phyloP scores from a whole-genome alignment of 1,140 invertebrate species.

The silkworm (Bombyx mori) region ASM3026992v2 NC_085124.1:7617501-7618000 shows the following conservation, averaged over 20 bases:
- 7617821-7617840: neutral
- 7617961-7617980: conserved; percentile 27
- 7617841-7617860: conserved; percentile 54
- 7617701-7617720: no score
- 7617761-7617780: no score
- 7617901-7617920: conserved; percentile 31
- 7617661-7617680: conserved; percentile 39
- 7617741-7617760: no score
- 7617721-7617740: no score
- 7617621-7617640: conserved; percentile 34
- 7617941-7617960: conserved; percentile 44
- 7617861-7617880: conserved; percentile 45
- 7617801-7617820: no score
- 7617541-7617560: conserved; percentile 32
- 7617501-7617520: conserved; percentile 51
- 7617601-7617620: conserved; percentile 39
- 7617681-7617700: no score
- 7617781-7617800: no score
- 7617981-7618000: conserved; percentile 39
- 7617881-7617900: conserved; percentile 31
- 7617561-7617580: conserved; percentile 53
- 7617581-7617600: conserved; percentile 56
- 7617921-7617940: conserved; percentile 49
- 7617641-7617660: conserved; percentile 40
- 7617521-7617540: conserved; percentile 46